Evolutionary conservation across 2,888 invertebrate genomes (phyloP).

Genomic region (Lumbricus terrestris): DNA sequence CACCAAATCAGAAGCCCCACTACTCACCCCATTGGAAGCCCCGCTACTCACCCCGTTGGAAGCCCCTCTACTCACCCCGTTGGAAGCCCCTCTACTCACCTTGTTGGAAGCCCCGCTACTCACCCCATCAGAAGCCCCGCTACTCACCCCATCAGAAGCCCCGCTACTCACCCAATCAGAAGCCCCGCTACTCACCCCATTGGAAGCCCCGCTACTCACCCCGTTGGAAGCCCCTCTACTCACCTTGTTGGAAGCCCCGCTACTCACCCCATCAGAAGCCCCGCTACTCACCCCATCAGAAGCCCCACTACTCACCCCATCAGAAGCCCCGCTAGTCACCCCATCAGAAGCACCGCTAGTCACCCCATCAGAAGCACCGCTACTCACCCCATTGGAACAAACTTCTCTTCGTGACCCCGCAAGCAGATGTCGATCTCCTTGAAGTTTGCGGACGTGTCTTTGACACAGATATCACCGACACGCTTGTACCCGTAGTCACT

Average conservation of each 20-base stretch:
- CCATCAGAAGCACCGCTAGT: no score
- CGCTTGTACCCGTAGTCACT: conserved; percentile 57
- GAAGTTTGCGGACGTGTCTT: conserved; percentile 42
- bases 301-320: conserved; percentile 48
- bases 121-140: conserved; percentile 50
- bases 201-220: conserved; percentile 49
- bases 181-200: conserved; percentile 47
- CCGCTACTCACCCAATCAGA: no score
- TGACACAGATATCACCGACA: conserved; percentile 45
- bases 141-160: conserved; percentile 51
- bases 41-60: conserved; percentile 48
- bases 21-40: conserved; percentile 52
- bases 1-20: no score
- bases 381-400: conserved; percentile 51
- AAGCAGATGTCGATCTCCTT: conserved; percentile 52
- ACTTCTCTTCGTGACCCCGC: conserved; percentile 48
- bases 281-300: conserved; percentile 47
- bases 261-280: conserved; percentile 51
- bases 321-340: no score
- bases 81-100: no score
- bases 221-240: no score
- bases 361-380: conserved; percentile 49
- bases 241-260: no score
- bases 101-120: no score
- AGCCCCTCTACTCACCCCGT: conserved; percentile 48